phyloP scores from a whole-genome alignment of 1,140 invertebrate species.

The Pollicipes pollicipes region DNA sequence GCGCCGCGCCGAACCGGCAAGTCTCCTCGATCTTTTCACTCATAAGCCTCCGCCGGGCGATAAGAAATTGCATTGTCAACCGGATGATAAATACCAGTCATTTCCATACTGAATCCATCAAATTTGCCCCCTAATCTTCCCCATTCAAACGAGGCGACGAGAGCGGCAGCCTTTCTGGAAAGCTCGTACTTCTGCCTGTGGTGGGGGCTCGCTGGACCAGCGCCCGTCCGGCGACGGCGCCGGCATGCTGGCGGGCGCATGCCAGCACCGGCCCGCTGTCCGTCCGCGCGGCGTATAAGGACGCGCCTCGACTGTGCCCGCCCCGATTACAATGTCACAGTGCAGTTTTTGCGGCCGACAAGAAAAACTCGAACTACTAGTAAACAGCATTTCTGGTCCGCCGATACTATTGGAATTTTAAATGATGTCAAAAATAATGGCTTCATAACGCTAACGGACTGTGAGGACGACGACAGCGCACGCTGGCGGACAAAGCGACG shows the following conservation, averaged over 20 bases:
- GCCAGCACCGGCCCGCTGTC: too few species aligned
- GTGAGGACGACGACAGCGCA: not conserved
- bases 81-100: not conserved
- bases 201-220: too few species aligned
- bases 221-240: too few species aligned
- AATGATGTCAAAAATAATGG: constrained; percentile 2
- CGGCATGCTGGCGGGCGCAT: too few species aligned
- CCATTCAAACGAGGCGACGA: not conserved
- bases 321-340: not conserved
- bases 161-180: not conserved
- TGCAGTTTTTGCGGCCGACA: not conserved
- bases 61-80: constrained; percentile 7
- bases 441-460: not conserved
- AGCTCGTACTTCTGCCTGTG: not conserved
- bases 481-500: too few species aligned
- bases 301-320: too few species aligned
- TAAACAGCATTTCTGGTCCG: not conserved
- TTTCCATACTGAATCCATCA: constrained; percentile 5
- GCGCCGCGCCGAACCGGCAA: not conserved
- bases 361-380: not conserved
- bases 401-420: not conserved
- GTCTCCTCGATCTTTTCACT: not conserved
- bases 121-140: not conserved
- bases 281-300: too few species aligned
- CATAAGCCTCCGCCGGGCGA: not conserved